These are phyloP conservation scores for Drosophila suzukii DNA, from an alignment of 1,140 invertebrate genomes.

Conservation along the genomic window DNA sequence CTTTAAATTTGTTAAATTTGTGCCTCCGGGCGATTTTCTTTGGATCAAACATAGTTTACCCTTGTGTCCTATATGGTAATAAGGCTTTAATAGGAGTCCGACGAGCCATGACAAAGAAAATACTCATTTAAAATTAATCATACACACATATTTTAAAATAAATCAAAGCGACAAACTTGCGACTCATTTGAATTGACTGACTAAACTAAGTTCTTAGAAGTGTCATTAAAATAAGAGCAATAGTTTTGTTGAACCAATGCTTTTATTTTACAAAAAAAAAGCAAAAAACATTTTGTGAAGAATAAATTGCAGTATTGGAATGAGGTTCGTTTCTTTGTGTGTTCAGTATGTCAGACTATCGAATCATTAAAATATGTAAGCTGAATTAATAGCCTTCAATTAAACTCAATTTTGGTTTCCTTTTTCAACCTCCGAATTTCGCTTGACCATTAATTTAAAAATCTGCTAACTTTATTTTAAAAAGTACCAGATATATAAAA, in stretches of 20 bases:
- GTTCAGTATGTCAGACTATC: too few relatives aligned
- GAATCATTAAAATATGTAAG: neutral
- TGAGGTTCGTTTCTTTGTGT: neutral
- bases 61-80: neutral
- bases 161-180: neutral
- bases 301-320: neutral
- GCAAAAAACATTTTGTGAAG: too few relatives aligned
- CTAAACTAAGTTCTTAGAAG: neutral
- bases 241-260: neutral
- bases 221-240: neutral
- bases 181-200: neutral
- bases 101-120: neutral
- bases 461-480: too few relatives aligned
- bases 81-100: neutral
- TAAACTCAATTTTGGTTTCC: neutral
- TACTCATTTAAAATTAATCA: neutral
- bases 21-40: neutral
- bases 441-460: neutral
- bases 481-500: too few relatives aligned
- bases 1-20: constrained; percentile 6
- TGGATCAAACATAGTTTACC: neutral
- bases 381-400: neutral
- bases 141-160: neutral
- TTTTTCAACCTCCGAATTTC: neutral
- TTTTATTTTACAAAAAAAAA: neutral